These are phyloP conservation scores for Acrobeloides nanus DNA, from an alignment of 2,888 invertebrate species.

Conservation along the genomic window DNA sequence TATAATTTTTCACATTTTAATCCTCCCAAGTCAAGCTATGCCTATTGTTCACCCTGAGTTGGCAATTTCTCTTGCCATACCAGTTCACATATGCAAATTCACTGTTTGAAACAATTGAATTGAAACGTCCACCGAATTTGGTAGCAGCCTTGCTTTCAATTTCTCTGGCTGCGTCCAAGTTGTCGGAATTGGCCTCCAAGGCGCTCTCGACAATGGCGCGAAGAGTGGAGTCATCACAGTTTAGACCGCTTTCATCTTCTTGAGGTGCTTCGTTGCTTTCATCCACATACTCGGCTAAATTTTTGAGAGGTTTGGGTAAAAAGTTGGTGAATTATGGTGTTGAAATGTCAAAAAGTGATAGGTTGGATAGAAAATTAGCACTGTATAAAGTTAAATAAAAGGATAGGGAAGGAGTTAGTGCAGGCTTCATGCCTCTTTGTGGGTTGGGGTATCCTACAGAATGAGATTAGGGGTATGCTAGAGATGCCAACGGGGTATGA, in stretches of 20 bases:
- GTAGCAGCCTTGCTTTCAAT: conserved; percentile 35
- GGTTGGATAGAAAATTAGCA: too few relatives aligned
- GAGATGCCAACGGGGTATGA: too few relatives aligned
- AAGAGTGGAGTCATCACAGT: conserved; percentile 49
- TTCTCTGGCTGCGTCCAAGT: conserved; percentile 47
- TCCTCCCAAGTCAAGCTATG: conserved; percentile 52
- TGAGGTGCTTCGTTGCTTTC: too few relatives aligned
- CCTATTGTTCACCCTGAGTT: conserved; percentile 43
- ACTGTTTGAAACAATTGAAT: conserved; percentile 50
- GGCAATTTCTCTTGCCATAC: conserved; percentile 52
- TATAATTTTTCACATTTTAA: conserved; percentile 21
- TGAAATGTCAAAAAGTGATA: too few relatives aligned
- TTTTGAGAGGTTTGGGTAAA: too few relatives aligned
- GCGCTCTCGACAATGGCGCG: conserved; percentile 28
- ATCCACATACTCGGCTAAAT: too few relatives aligned
- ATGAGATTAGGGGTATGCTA: too few relatives aligned
- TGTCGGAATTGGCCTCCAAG: conserved; percentile 26
- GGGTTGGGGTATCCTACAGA: too few relatives aligned
- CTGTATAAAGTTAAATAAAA: too few relatives aligned
- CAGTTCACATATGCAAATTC: conserved; percentile 49
- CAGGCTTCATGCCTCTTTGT: too few relatives aligned
- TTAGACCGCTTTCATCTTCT: conserved; percentile 20
- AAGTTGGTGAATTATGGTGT: too few relatives aligned
- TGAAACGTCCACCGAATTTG: conserved; percentile 52
- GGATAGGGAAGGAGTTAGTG: too few relatives aligned